phyloP scores from a whole-genome alignment of 1,140 invertebrate species.

The Glomeris maerens region DNA sequence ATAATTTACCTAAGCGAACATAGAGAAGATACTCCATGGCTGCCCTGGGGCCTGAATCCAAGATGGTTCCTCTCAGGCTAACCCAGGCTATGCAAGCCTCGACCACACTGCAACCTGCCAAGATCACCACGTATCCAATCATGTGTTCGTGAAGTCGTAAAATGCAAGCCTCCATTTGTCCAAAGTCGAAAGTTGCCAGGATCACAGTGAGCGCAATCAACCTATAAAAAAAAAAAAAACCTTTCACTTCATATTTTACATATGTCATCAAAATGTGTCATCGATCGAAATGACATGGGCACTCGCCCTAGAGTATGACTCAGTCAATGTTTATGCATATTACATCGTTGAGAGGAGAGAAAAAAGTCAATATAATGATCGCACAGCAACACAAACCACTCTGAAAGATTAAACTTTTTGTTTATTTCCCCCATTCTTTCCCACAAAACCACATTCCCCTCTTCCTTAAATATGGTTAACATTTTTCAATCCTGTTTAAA shows the following conservation, averaged over 20 bases:
- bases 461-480: no score
- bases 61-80: conserved; percentile 65
- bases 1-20: conserved; percentile 59
- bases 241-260: no score
- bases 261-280: no score
- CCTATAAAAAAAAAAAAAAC: conserved; percentile 36
- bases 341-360: no score
- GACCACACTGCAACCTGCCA: conserved; percentile 47
- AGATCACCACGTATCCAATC: conserved; percentile 52
- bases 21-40: conserved; percentile 73
- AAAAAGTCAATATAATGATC: no score
- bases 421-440: no score
- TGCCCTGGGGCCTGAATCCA: conserved; percentile 53
- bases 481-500: no score
- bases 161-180: conserved; percentile 28
- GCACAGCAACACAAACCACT: no score
- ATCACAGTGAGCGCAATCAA: conserved; percentile 40
- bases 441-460: no score
- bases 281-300: no score
- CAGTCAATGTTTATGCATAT: not conserved
- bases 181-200: conserved; percentile 44
- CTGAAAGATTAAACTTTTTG: no score
- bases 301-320: conserved; percentile 13
- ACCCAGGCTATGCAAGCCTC: conserved; percentile 59
- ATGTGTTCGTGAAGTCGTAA: conserved; percentile 47